Percentiles rank a stretch among this genome's conserved stretches.
Conservation (phyloP, 92 coral and sea anemone genomes). For the Porites cylindrica region DNA sequence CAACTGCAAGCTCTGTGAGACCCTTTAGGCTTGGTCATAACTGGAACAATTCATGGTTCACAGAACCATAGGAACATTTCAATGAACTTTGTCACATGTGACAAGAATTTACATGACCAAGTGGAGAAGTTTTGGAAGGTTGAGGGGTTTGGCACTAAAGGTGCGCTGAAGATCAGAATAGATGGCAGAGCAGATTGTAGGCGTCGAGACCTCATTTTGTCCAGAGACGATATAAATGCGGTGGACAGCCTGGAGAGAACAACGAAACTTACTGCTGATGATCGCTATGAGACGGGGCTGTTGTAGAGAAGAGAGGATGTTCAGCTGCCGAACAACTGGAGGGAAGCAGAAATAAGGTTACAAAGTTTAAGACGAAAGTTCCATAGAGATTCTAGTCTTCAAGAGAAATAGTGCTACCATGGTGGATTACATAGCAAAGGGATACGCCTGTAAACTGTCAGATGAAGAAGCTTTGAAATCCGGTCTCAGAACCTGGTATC, state of each 20-base stretch:
- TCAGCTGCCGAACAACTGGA: conserved; percentile 20
- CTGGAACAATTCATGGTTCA: conserved; percentile 39
- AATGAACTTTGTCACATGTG: conserved; percentile 41
- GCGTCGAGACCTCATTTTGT: conserved; percentile 15
- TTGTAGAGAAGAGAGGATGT: conserved; percentile 24
- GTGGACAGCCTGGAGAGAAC: conserved; percentile 34
- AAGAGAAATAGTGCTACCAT: conserved; percentile 38
- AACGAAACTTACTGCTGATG: conserved; percentile 16
- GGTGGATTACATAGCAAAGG: conserved; percentile 50
- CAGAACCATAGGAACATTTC: conserved; percentile 19
- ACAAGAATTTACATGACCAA: conserved; percentile 50
- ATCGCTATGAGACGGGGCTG: conserved; percentile 56
- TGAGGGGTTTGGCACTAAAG: conserved; percentile 25
- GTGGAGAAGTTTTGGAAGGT: conserved; percentile 47
- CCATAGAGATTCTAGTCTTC: not conserved
- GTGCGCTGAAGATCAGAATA: not conserved
- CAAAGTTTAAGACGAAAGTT: conserved; percentile 1
- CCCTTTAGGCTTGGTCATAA: conserved; percentile 58
- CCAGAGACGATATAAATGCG: conserved; percentile 56
- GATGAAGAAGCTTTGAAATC: not conserved
- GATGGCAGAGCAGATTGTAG: conserved; percentile 10
- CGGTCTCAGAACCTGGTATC: conserved; percentile 50
- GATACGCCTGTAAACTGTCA: conserved; percentile 22
- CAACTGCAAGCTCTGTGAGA: conserved; percentile 50
- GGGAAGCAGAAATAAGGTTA: conserved; percentile 25